These are phyloP conservation scores for Clarias macrocephalus DNA, from an alignment of 2,113 vertebrate species.

Conservation along the genomic window DNA sequence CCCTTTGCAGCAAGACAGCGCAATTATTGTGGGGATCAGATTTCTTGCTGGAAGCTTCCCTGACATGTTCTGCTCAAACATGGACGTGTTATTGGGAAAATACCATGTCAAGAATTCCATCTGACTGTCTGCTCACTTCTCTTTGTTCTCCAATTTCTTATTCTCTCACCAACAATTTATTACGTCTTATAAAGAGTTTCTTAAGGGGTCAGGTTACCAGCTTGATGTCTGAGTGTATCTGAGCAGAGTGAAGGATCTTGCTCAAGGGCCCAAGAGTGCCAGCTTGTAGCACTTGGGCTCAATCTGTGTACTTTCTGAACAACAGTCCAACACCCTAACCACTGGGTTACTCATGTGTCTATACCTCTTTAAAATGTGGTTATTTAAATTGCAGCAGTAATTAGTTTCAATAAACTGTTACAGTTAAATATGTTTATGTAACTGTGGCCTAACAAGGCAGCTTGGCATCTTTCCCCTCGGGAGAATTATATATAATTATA, in stretches of 20 bases:
- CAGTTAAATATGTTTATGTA: neutral
- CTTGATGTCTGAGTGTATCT: no score
- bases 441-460: slow-evolving; percentile 13
- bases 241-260: no score
- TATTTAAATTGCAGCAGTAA: slow-evolving; percentile 11
- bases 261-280: no score
- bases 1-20: slow-evolving; percentile 21
- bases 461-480: neutral
- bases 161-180: neutral
- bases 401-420: neutral
- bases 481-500: neutral
- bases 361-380: neutral
- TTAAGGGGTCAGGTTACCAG: no score
- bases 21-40: slow-evolving; percentile 21
- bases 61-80: neutral
- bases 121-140: neutral
- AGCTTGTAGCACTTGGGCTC: no score
- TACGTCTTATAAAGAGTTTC: neutral
- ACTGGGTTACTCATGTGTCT: neutral
- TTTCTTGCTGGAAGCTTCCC: slow-evolving; percentile 21
- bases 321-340: no score
- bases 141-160: neutral
- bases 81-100: slow-evolving; percentile 48
- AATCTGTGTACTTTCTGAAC: no score
- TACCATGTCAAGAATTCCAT: slow-evolving; percentile 35